Percentiles rank a stretch among this genome's conserved stretches.
These are phyloP conservation scores for Arctopsyche grandis DNA, from an alignment of 1,140 invertebrate species.

Conservation along the genomic window DNA sequence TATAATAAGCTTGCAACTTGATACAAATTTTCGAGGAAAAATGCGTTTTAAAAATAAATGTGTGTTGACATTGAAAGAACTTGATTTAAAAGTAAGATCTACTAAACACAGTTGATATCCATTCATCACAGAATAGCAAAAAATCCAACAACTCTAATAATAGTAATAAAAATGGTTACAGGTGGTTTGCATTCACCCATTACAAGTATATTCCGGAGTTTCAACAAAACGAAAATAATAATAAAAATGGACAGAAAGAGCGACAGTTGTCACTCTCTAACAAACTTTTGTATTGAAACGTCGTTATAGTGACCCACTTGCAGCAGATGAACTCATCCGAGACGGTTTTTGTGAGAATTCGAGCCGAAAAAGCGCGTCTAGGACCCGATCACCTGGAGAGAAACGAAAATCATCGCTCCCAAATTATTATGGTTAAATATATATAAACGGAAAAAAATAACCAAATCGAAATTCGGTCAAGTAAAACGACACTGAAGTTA, in stretches of 20 bases:
- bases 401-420: not conserved
- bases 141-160: too few species aligned
- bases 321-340: constrained; percentile 23
- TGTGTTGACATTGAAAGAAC: too few species aligned
- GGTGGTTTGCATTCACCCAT: too few species aligned
- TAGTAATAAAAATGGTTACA: too few species aligned
- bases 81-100: too few species aligned
- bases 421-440: not conserved
- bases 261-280: constrained; percentile 5
- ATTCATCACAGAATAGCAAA: too few species aligned
- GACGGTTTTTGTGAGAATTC: constrained; percentile 5
- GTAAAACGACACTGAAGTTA: constrained; percentile 17
- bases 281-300: not conserved
- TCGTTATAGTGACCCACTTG: constrained; percentile 16
- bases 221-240: not conserved
- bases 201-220: not conserved
- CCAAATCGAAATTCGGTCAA: constrained; percentile 3
- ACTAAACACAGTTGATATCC: too few species aligned
- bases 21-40: too few species aligned
- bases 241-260: not conserved
- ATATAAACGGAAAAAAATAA: not conserved
- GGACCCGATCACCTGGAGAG: not conserved
- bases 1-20: too few species aligned
- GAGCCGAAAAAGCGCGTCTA: not conserved
- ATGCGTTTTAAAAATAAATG: too few species aligned